Evolutionary conservation across 2,113 vertebrate genomes (phyloP), one percentile per base, ranked within the genome.

Genomic region (Strigops habroptila): DNA sequence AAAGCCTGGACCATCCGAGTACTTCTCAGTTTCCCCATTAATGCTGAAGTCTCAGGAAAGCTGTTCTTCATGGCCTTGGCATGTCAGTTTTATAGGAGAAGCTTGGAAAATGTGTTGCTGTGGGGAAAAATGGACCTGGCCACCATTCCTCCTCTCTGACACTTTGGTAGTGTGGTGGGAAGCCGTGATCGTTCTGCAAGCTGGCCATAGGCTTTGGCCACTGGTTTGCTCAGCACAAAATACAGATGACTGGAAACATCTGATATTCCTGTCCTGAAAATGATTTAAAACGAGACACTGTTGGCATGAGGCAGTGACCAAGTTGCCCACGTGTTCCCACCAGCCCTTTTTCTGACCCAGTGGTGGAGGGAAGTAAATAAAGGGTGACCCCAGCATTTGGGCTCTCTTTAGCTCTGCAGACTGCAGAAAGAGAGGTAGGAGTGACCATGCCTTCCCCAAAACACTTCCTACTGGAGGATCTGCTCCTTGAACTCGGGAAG

Each of bases 91-190:
- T 89, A 52, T 62, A 73, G 69, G 35, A 83, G 48, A 94, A 51
- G 80, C 39, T 94, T 94, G 95, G 95, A 96, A 97, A 97, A 94
- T 90, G n/a, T 94, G 95, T 94, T 83, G 49, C 90, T 81, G 78
- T 88, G 80, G 62, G 81, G 48, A 91, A 88, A 75, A 95, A 93
- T 6, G 44, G 70, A 57, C 52, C 80, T 96, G 89, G 94, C 81
- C 55, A 41, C 25, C 0, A 0, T 86, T 74, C 21, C 57, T 93
- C 35, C 57, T 65, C 59, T 49, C 92, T 93, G 74, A 90, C 68
- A 63, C 9, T 8, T 1, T 35, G 60, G 59, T 18, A 77, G 64
- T 0, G 1, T 57, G 43, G 51, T 64, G 80, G 76, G 88, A 76
- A 92, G 90, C 74, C 4, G 10, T 65, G 73, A 88, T 68, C 14